Conservation (phyloP, 2,113 vertebrate species). For the Malurus melanocephalus region DNA sequence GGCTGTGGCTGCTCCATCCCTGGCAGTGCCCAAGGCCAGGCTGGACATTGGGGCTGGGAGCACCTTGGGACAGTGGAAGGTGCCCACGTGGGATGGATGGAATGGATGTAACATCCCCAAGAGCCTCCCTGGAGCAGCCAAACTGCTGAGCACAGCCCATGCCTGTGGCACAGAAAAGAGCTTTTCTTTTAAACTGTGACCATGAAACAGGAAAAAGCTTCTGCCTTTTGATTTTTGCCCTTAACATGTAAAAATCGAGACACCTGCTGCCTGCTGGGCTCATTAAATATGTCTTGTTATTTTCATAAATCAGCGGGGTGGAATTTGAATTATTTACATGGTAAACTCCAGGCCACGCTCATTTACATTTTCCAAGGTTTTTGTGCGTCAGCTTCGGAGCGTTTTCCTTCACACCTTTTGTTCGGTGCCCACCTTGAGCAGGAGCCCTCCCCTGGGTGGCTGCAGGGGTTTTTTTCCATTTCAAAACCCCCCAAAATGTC, state of each 20-base stretch:
- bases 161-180: neutral
- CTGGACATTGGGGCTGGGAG: neutral
- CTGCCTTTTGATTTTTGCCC: slow-evolving; percentile 22
- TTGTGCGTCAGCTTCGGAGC: neutral
- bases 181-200: neutral
- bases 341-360: neutral
- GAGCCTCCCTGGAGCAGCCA: neutral
- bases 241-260: neutral
- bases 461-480: neutral
- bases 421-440: neutral
- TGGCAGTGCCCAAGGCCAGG: no score
- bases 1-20: neutral
- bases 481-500: neutral
- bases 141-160: neutral
- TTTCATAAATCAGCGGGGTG: neutral
- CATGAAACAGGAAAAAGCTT: neutral
- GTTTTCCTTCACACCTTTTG: neutral
- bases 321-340: neutral
- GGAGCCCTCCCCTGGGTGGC: neutral
- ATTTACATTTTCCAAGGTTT: neutral
- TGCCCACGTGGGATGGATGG: neutral
- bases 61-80: neutral
- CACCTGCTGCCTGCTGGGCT: slow-evolving; percentile 32
- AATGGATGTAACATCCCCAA: no score
- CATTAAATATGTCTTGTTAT: slow-evolving; percentile 22